Evolutionary conservation across 2,113 vertebrate species (phyloP).

Genomic region (Turnix velox): DNA sequence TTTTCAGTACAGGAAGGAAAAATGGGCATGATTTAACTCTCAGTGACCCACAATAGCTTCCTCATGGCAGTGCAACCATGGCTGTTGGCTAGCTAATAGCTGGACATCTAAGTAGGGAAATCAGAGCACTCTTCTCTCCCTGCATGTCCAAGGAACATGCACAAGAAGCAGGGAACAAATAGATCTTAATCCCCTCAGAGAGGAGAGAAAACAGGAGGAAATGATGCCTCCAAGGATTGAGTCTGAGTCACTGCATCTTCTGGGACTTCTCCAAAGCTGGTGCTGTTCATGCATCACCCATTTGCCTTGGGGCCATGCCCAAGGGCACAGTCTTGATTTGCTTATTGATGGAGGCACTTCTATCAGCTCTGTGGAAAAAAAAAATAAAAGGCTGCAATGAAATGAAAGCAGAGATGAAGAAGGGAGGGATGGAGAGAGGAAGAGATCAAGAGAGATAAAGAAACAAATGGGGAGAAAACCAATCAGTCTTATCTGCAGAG

Average conservation of each 20-base stretch:
- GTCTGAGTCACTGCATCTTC: constrained; percentile 44
- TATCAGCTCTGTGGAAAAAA: background rate
- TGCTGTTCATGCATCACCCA: constrained; percentile 27
- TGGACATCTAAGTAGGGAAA: background rate
- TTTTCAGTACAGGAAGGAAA: background rate
- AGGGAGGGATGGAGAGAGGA: background rate
- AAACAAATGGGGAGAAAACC: background rate
- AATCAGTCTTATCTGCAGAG: accelerated
- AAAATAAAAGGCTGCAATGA: background rate
- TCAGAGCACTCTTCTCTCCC: background rate
- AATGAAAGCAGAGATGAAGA: background rate
- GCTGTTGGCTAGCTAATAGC: background rate
- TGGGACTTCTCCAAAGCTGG: constrained; percentile 27
- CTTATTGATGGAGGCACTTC: constrained; percentile 27
- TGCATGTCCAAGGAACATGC: background rate
- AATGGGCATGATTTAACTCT: background rate
- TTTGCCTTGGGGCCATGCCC: constrained; percentile 28
- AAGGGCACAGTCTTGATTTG: background rate
- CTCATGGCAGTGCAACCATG: background rate
- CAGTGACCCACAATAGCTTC: background rate
- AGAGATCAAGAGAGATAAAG: background rate
- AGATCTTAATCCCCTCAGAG: constrained; percentile 23
- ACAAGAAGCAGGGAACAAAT: constrained; percentile 17
- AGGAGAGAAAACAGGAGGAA: constrained; percentile 30
- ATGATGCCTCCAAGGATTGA: constrained; percentile 2